A percentile compares a stretch with the other conserved stretches of the same genome.
Conservation (phyloP, 2,888 invertebrate genomes). For the Petrolisthes cinctipes region DNA sequence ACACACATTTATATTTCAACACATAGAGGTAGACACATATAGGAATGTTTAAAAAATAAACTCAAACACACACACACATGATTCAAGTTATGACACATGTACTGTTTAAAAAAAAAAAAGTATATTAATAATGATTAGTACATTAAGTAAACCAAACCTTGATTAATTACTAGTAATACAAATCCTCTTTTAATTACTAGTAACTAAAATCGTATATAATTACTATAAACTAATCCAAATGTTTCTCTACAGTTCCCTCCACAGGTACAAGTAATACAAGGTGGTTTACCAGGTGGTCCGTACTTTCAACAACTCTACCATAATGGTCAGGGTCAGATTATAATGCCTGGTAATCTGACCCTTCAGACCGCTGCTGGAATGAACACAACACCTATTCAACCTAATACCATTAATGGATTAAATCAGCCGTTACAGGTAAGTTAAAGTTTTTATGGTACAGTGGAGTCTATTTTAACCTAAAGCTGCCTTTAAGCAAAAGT, state of each 20-base stretch:
- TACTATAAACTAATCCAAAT: neutral
- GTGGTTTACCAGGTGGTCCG: conserved; percentile 55
- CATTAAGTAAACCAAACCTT: too few relatives aligned
- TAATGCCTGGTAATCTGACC: conserved; percentile 64
- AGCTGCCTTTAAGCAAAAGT: neutral
- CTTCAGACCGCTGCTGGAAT: conserved; percentile 63
- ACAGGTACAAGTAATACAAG: conserved; percentile 66
- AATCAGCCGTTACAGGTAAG: conserved; percentile 62
- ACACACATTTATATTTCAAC: too few relatives aligned
- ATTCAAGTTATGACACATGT: too few relatives aligned
- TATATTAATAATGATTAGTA: too few relatives aligned
- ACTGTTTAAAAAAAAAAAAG: too few relatives aligned
- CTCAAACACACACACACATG: too few relatives aligned
- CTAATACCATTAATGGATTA: conserved; percentile 55
- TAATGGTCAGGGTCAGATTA: conserved; percentile 64
- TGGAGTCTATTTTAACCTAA: neutral
- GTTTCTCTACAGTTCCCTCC: conserved; percentile 46
- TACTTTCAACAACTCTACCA: conserved; percentile 65
- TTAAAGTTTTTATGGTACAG: neutral
- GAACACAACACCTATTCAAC: conserved; percentile 64
- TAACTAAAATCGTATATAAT: too few relatives aligned
- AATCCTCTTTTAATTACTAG: too few relatives aligned
- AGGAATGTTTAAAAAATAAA: too few relatives aligned
- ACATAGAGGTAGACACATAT: too few relatives aligned
- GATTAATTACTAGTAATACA: too few relatives aligned